Evolutionary conservation across 2,888 invertebrate species (phyloP).

Genomic region (Patella depressa): DNA sequence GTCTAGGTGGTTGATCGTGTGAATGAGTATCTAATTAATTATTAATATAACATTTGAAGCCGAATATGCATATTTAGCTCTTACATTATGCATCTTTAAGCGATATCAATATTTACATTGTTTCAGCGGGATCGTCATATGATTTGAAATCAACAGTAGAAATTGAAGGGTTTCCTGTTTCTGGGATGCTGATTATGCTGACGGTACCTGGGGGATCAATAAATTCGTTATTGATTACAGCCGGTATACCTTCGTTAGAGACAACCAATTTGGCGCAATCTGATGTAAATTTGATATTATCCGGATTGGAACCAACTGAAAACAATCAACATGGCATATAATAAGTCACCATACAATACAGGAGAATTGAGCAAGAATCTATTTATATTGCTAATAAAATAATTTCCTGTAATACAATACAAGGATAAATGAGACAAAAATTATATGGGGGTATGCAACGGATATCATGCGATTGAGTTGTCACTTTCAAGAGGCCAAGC

Average conservation of each 20-base stretch:
- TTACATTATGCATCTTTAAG: too few relatives aligned
- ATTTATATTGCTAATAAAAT: too few relatives aligned
- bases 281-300: constrained; percentile 21
- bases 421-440: too few relatives aligned
- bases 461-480: too few relatives aligned
- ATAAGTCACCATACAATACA: too few relatives aligned
- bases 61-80: too few relatives aligned
- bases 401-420: too few relatives aligned
- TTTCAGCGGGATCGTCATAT: constrained; percentile 13
- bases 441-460: too few relatives aligned
- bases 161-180: not conserved
- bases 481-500: not conserved
- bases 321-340: not conserved
- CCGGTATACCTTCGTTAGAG: constrained; percentile 20
- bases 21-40: too few relatives aligned
- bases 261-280: constrained; percentile 24
- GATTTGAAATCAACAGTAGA: not conserved
- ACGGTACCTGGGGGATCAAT: constrained; percentile 20
- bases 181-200: not conserved
- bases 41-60: too few relatives aligned
- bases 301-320: constrained; percentile 22
- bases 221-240: not conserved
- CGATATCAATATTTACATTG: not conserved
- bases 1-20: too few relatives aligned
- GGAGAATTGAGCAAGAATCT: too few relatives aligned